Evolutionary conservation across 2,888 invertebrate genomes (phyloP), one percentile per base, ranked within the genome.

Genomic region (Dexiosoma caninum): DNA sequence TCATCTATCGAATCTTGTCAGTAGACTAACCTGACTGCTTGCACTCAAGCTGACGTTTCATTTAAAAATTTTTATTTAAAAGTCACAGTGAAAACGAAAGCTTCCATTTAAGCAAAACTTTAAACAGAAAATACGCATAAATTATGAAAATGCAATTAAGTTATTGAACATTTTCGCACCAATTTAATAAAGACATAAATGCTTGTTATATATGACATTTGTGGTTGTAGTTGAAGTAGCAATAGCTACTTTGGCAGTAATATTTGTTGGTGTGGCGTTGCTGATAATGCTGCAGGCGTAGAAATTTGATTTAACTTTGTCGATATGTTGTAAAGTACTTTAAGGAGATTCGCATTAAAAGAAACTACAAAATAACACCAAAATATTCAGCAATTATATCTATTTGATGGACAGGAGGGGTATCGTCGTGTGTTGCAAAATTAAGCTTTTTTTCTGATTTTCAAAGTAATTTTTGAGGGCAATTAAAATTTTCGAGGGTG

Each of bases 41-140:
- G 57, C 49, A 59, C 32, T 59, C 44, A 66, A 72, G 69, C 35
- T 69, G 72, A 81, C 69, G 77, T 62, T 77, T 35, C 57, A 19
- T 71, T 62, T 72, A 62, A 72, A 77, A 21, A 64, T 62, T 78
- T 66, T 21, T 53, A 59, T 59, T 59, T 78, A 62, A 46, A 19
- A 42, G 14, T 51, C 49, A 57, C 21, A 77, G 67, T 77, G 72
- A 77, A 81, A 77, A 77, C 64, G 81, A 81, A 81, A 81, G 81
- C 64, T 69, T 80, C 59, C 67, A 57, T 30, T 49, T 23, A 21
- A 5, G 12, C 23, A 49, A 55, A 42, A 32, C 27, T 57, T 69
- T 35, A 16, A 8, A 10, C 8, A 21, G 21, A 60, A 69, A 46
- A 44, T 69, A 51, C 62, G 64, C 57, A 62, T 62, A 35, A 64